Percentiles rank a stretch among this genome's conserved stretches.
Conservation (phyloP, 2,888 invertebrate genomes). For the Neoitamus cyanurus region DNA sequence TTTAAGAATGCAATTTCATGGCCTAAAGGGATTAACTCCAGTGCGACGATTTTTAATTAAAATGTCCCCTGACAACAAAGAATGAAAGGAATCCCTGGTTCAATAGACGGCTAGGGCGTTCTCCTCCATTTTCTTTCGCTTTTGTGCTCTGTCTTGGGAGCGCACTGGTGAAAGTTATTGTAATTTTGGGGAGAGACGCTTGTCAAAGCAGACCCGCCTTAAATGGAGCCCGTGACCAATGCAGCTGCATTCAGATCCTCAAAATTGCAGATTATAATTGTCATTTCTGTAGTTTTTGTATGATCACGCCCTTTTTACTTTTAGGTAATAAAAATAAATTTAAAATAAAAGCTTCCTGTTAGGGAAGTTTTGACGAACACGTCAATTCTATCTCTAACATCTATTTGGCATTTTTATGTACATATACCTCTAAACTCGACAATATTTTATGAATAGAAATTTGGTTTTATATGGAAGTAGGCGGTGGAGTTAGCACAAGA, state of each 20-base stretch:
- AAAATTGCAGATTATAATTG: not conserved
- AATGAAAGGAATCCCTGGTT: conserved; percentile 37
- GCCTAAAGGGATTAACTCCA: conserved; percentile 45
- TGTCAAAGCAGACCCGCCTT: not conserved
- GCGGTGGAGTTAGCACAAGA: too few relatives aligned
- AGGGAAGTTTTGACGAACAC: too few relatives aligned
- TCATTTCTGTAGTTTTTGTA: not conserved
- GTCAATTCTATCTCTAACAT: too few relatives aligned
- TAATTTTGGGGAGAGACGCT: not conserved
- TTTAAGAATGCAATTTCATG: conserved; percentile 43
- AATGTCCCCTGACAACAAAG: conserved; percentile 43
- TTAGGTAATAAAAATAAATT: too few relatives aligned
- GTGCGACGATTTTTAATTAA: conserved; percentile 44
- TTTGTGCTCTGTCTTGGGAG: not conserved
- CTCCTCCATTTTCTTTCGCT: conserved; percentile 13
- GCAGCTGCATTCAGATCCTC: not conserved
- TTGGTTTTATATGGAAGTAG: too few relatives aligned
- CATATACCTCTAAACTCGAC: too few relatives aligned
- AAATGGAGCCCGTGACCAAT: not conserved
- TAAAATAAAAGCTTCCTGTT: too few relatives aligned
- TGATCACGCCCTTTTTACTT: too few relatives aligned
- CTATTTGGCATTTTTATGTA: too few relatives aligned
- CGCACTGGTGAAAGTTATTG: conserved; percentile 12
- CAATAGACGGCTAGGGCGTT: conserved; percentile 8
- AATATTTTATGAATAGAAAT: too few relatives aligned